These are phyloP conservation scores for Drosophila atroscutellata DNA, from an alignment of 2,888 invertebrate genomes.

Conservation along the genomic window DNA sequence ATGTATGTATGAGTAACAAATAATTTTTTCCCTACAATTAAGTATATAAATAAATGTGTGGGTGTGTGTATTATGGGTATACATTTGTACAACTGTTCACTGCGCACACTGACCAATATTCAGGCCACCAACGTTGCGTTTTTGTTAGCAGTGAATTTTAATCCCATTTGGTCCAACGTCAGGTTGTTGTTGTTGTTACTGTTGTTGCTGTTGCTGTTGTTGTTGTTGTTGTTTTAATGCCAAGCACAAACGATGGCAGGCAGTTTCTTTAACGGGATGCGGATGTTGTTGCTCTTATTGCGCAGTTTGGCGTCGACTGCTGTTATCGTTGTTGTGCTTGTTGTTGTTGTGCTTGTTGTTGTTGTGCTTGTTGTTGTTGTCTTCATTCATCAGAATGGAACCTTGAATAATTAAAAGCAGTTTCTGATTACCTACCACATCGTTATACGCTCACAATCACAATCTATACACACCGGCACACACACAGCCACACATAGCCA, in stretches of 20 bases:
- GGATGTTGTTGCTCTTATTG: constrained; percentile 64
- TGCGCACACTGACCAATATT: constrained; percentile 31
- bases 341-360: constrained; percentile 78
- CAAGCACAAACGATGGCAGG: constrained; percentile 65
- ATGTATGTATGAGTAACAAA: neutral
- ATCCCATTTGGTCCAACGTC: constrained; percentile 58
- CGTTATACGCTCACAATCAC: constrained; percentile 77
- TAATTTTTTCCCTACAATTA: neutral
- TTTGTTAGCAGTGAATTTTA: constrained; percentile 67
- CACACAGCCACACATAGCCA: too few species aligned
- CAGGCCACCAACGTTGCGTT: constrained; percentile 40
- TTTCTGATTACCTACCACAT: constrained; percentile 84
- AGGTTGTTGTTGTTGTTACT: constrained; percentile 24
- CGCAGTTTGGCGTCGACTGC: constrained; percentile 63
- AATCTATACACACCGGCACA: constrained; percentile 48
- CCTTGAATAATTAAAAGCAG: constrained; percentile 85
- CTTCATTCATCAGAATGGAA: constrained; percentile 84
- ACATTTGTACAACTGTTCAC: neutral
- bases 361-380: constrained; percentile 73
- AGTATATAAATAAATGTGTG: neutral
- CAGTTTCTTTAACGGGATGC: constrained; percentile 67
- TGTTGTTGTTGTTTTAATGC: constrained; percentile 56
- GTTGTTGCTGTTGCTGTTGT: constrained; percentile 42
- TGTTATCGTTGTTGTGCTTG: constrained; percentile 62
- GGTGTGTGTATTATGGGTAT: constrained; percentile 1